A percentile compares a stretch with the other conserved stretches of the same genome.
These are phyloP conservation scores for Scaptomyza montana DNA, from an alignment of 1,140 invertebrate genomes.

Conservation along the genomic window DNA sequence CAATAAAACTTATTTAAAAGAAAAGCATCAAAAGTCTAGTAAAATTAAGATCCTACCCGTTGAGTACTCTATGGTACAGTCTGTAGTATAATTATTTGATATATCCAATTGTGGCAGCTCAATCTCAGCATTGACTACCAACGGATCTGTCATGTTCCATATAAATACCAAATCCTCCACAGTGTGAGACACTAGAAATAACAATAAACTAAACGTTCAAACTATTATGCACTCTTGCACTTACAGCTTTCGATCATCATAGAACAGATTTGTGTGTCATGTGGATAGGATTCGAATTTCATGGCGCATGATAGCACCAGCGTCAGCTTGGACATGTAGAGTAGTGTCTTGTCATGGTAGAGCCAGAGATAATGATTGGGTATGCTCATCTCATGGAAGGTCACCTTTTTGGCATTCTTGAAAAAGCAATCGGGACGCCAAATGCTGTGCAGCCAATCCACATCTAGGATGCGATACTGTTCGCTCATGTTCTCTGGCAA, in stretches of 20 bases:
- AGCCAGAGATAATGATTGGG: slow-evolving; percentile 96
- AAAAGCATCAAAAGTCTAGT: no score
- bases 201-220: not conserved
- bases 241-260: slow-evolving; percentile 96
- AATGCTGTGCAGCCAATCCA: slow-evolving; percentile 95
- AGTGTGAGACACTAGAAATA: slow-evolving; percentile 90
- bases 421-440: slow-evolving; percentile 97
- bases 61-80: slow-evolving; percentile 94
- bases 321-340: slow-evolving; percentile 97
- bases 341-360: slow-evolving; percentile 94
- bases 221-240: slow-evolving; percentile 62
- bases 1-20: no score
- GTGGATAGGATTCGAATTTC: slow-evolving; percentile 96
- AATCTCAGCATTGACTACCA: slow-evolving; percentile 94
- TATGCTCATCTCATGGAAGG: slow-evolving; percentile 97
- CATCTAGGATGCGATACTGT: slow-evolving; percentile 94
- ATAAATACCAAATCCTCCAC: slow-evolving; percentile 93
- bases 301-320: slow-evolving; percentile 95
- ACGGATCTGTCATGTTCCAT: slow-evolving; percentile 94
- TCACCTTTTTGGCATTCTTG: slow-evolving; percentile 96
- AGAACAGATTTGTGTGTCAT: slow-evolving; percentile 94
- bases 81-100: slow-evolving; percentile 93
- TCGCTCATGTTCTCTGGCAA: slow-evolving; percentile 96
- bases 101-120: slow-evolving; percentile 94
- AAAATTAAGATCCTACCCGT: no score